Evolutionary conservation across 1,140 invertebrate species (phyloP).

Genomic region (Tetramorium alpestre): DNA sequence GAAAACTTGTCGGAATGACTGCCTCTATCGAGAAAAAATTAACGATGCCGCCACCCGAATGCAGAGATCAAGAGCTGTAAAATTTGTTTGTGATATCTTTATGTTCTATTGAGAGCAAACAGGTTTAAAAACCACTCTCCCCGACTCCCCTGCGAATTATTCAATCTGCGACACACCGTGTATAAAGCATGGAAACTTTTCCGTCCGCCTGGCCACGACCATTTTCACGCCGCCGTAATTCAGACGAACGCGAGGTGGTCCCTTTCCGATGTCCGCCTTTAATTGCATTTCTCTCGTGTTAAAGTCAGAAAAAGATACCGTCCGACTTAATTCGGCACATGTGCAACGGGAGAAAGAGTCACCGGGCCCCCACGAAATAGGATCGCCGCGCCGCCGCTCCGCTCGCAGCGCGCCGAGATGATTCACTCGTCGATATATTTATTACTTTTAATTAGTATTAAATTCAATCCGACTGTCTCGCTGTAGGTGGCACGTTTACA

Average conservation of each 20-base stretch:
- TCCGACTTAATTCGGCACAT: conserved; percentile 75
- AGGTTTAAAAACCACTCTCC: conserved; percentile 17
- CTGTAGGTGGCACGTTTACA: conserved; percentile 79
- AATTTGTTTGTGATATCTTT: conserved; percentile 27
- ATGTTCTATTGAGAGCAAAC: conserved; percentile 36
- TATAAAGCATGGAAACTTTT: conserved; percentile 40
- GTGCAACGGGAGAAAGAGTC: conserved; percentile 43
- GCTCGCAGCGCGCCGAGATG: conserved; percentile 63
- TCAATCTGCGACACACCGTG: conserved; percentile 44
- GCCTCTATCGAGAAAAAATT: background rate
- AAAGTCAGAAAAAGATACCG: conserved; percentile 76
- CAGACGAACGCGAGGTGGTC: conserved; percentile 66
- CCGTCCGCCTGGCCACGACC: conserved; percentile 22
- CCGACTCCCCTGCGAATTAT: conserved; percentile 32
- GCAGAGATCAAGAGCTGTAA: conserved; percentile 4
- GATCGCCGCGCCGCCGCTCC: conserved; percentile 61
- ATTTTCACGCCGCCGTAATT: conserved; percentile 59
- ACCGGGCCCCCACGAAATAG: conserved; percentile 72
- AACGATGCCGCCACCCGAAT: background rate
- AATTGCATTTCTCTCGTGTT: conserved; percentile 75
- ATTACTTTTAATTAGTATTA: conserved; percentile 84
- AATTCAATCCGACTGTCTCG: conserved; percentile 77
- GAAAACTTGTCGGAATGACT: background rate
- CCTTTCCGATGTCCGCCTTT: conserved; percentile 70
- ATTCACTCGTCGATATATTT: conserved; percentile 81